A percentile compares a stretch with the other conserved stretches of the same genome.
These are phyloP conservation scores for Ispidina lecontei DNA, from an alignment of 2,797 vertebrate species.

Conservation along the genomic window DNA sequence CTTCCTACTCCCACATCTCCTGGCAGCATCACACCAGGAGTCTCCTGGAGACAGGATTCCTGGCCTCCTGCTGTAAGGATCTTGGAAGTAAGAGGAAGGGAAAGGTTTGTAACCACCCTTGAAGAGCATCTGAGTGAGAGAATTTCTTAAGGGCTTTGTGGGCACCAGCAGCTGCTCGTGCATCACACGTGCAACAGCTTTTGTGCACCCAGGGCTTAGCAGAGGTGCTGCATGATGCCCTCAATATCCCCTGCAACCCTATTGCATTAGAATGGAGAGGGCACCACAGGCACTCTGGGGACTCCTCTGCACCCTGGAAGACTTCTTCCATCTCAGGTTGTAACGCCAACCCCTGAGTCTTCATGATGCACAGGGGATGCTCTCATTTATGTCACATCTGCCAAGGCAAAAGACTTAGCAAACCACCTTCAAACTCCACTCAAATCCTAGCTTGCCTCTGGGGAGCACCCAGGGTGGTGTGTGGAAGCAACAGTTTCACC, in stretches of 20 bases:
- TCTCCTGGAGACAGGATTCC: background rate
- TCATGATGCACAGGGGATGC: background rate
- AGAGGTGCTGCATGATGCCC: background rate
- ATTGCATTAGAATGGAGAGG: background rate
- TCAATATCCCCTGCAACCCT: background rate
- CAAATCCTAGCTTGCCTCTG: background rate
- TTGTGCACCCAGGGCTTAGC: background rate
- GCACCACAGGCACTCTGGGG: too few species aligned
- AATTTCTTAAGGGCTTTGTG: background rate
- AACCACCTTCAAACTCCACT: background rate
- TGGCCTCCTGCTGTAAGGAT: background rate
- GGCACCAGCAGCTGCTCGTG: background rate
- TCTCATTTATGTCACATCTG: background rate
- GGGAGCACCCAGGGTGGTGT: background rate
- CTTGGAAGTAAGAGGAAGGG: background rate
- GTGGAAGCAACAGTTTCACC: rapidly evolving
- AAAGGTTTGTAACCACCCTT: background rate
- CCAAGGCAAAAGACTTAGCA: background rate
- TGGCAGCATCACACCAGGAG: background rate
- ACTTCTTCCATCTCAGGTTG: background rate
- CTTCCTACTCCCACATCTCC: background rate
- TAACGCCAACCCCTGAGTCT: background rate
- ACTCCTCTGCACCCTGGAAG: background rate
- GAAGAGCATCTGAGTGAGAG: background rate
- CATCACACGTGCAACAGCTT: background rate